Percentiles rank a stretch among this genome's conserved stretches.
These are phyloP conservation scores for Neolamprologus modestus DNA, from an alignment of 2,113 vertebrate genomes.

Conservation along the genomic window DNA sequence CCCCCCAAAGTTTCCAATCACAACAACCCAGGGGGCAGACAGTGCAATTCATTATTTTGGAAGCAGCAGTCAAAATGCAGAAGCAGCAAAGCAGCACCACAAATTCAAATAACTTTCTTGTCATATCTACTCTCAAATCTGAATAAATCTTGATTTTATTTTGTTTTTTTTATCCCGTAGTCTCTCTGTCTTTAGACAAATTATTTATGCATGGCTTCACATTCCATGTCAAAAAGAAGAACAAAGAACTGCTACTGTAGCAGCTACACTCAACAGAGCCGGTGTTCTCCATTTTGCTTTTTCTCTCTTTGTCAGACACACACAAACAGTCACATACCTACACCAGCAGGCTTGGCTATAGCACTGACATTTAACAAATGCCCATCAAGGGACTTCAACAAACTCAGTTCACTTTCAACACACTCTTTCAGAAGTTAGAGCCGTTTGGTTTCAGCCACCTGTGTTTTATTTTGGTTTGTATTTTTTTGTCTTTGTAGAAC, in stretches of 20 bases:
- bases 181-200: slow-evolving; percentile 8
- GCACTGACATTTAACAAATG: not conserved
- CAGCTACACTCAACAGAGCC: not conserved
- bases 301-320: not conserved
- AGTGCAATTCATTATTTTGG: slow-evolving; percentile 29
- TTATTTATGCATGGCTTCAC: slow-evolving; percentile 23
- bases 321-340: not conserved
- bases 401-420: too few species aligned
- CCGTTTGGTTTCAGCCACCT: too few species aligned
- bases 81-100: not conserved
- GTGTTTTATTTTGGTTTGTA: too few species aligned
- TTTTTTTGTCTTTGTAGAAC: too few species aligned
- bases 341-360: not conserved
- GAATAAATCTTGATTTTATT: not conserved
- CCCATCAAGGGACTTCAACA: too few species aligned
- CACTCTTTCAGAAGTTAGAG: too few species aligned
- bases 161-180: not conserved
- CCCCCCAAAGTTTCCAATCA: slow-evolving; percentile 36
- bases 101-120: slow-evolving; percentile 9
- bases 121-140: slow-evolving; percentile 8
- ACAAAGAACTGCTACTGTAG: not conserved
- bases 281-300: not conserved
- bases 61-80: not conserved
- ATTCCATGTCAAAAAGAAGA: not conserved
- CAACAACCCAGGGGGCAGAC: slow-evolving; percentile 8